phyloP scores from a whole-genome alignment of 2,113 vertebrate species.

The Podarcis muralis region DNA sequence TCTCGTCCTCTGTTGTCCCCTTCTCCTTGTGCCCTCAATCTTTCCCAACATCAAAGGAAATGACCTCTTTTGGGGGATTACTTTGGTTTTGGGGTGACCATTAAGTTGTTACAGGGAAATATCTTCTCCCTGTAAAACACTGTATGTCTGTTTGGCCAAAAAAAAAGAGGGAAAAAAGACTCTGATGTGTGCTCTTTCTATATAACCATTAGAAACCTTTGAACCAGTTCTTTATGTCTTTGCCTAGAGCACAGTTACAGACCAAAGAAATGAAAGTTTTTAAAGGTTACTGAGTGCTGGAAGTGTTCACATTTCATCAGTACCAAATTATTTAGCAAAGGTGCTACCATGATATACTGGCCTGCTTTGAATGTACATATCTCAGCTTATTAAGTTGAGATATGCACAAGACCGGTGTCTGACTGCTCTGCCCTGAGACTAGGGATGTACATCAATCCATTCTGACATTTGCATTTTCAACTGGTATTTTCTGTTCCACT shows the following conservation, averaged over 20 bases:
- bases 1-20: no score
- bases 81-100: not conserved
- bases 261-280: constrained; percentile 49
- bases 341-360: not conserved
- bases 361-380: not conserved
- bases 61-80: not conserved
- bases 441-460: no score
- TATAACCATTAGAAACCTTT: not conserved
- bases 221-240: constrained; percentile 33
- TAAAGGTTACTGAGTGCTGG: constrained; percentile 50
- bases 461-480: no score
- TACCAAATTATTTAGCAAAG: constrained; percentile 34
- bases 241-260: constrained; percentile 47
- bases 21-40: no score
- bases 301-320: constrained; percentile 34
- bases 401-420: not conserved
- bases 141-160: not conserved
- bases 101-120: not conserved
- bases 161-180: not conserved
- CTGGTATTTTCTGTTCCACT: no score
- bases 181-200: no score
- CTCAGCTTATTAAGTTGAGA: not conserved
- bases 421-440: no score
- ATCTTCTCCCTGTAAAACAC: not conserved
- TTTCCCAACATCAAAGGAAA: not conserved